A percentile compares a stretch with the other conserved stretches of the same genome.
Evolutionary conservation across 23 tunicate species (phyloP).

Genomic region (Styela plicata): DNA sequence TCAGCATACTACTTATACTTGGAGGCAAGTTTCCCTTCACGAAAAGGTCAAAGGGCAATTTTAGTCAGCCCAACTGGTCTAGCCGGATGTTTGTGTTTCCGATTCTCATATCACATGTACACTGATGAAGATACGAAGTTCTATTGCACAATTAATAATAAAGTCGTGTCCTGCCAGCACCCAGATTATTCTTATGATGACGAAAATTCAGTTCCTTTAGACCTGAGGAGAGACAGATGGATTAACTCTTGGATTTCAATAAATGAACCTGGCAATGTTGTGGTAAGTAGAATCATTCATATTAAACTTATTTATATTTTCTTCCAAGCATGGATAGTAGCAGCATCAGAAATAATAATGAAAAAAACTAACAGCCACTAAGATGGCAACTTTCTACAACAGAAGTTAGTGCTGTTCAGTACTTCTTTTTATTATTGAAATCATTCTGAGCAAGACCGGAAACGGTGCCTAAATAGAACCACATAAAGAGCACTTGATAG

Average conservation of each 20-base stretch:
- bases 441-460: too few species aligned
- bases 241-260: slow-evolving; percentile 27
- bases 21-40: slow-evolving; percentile 40
- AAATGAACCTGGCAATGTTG: slow-evolving; percentile 26
- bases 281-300: slow-evolving; percentile 6
- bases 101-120: slow-evolving; percentile 27
- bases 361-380: too few species aligned
- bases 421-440: too few species aligned
- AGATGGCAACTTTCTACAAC: too few species aligned
- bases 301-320: not conserved
- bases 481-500: too few species aligned
- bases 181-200: not conserved
- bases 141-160: slow-evolving; percentile 10
- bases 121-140: slow-evolving; percentile 7
- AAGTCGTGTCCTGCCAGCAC: slow-evolving; percentile 14
- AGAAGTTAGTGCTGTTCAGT: too few species aligned
- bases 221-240: slow-evolving; percentile 7
- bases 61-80: slow-evolving; percentile 26
- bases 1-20: slow-evolving; percentile 27
- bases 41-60: slow-evolving; percentile 6
- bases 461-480: too few species aligned
- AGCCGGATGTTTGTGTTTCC: slow-evolving; percentile 42
- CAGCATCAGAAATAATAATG: too few species aligned
- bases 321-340: too few species aligned
- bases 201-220: slow-evolving; percentile 4